phyloP scores from a whole-genome alignment of 2,888 invertebrate species.

The Blera fallax region DNA sequence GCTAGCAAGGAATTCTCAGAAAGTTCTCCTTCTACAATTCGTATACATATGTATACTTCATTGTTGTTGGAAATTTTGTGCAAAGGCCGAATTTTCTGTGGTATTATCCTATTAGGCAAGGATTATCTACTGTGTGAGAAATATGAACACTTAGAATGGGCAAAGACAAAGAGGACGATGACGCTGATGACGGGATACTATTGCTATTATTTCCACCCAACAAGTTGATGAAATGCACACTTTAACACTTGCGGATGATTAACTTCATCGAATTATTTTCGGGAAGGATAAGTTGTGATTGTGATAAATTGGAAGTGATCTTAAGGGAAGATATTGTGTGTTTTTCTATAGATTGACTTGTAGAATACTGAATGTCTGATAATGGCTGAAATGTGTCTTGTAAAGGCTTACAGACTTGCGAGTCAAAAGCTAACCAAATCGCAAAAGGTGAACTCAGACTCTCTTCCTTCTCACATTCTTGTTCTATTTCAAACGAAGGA shows the following conservation, averaged over 20 bases:
- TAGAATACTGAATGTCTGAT: no score
- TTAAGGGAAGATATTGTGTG: background rate
- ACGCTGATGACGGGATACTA: slow-evolving; percentile 23
- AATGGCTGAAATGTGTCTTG: no score
- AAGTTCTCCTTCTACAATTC: slow-evolving; percentile 21
- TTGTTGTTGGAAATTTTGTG: slow-evolving; percentile 24
- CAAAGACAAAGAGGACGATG: slow-evolving; percentile 13
- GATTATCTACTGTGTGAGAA: slow-evolving; percentile 52
- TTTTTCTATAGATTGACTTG: no score
- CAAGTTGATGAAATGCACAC: slow-evolving; percentile 44
- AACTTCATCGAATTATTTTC: background rate
- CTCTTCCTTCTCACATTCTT: no score
- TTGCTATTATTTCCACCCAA: slow-evolving; percentile 27
- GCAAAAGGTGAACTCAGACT: no score
- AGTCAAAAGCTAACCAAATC: no score
- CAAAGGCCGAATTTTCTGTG: slow-evolving; percentile 41
- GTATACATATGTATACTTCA: background rate
- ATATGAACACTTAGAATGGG: slow-evolving; percentile 13
- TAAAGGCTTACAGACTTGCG: no score
- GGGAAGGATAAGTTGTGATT: background rate
- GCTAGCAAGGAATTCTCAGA: slow-evolving; percentile 48
- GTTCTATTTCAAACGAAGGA: no score
- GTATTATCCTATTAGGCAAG: slow-evolving; percentile 61
- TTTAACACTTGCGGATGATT: slow-evolving; percentile 34
- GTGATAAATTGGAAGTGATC: background rate